Base-by-base conservation (phyloP, 37 sponge, comb jelly and placozoan species). In the Mnemiopsis leidyi region DNA sequence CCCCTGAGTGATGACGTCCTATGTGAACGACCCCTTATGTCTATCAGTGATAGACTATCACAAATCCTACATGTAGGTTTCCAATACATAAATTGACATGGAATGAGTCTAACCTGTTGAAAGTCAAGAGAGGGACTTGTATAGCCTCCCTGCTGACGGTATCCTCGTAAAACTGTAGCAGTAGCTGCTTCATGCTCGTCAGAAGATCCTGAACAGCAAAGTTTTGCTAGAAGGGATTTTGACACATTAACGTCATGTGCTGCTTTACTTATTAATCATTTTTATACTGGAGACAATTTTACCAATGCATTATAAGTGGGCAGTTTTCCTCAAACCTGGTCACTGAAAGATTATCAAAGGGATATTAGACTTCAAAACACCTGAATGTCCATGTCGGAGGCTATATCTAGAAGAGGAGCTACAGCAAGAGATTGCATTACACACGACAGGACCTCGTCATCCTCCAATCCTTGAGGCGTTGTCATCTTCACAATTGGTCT, bases 61-160 rank as follows among this genome's bases (percentile, higher is more conserved):
- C n/a, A n/a, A n/a, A n/a, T n/a, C n/a, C n/a, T n/a, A n/a, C n/a
- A n/a, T n/a, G n/a, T n/a, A n/a, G n/a, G n/a, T n/a, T n/a, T n/a
- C n/a, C n/a, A n/a, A n/a, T 24, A 7, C 76, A 73, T 26, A 21
- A 73, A 73, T 24, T 26, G 24, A 25, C 76, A 73, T 29, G 76
- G 76, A 73, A 73, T 73, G 7, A 73, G 5, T 73, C 68, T 61
- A 36, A 85, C 90, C 90, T 85, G 48, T 85, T 85, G 61, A 85
- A 85, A 3, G 90, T 85, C 24, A 85, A 37, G 0, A 85, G 48
- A n/a, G 90, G 90, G 0, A 85, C 90, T 40, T 85, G 90, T 18
- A 85, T 40, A 2, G 90, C 90, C 61, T 85, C 90, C 35, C 90
- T 85, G 36, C 90, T 85, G 61, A 85, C 90, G 1, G 90, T 85